Base-by-base conservation (phyloP, 2,888 invertebrate genomes). In the Melikaiella ostensackeni region DNA sequence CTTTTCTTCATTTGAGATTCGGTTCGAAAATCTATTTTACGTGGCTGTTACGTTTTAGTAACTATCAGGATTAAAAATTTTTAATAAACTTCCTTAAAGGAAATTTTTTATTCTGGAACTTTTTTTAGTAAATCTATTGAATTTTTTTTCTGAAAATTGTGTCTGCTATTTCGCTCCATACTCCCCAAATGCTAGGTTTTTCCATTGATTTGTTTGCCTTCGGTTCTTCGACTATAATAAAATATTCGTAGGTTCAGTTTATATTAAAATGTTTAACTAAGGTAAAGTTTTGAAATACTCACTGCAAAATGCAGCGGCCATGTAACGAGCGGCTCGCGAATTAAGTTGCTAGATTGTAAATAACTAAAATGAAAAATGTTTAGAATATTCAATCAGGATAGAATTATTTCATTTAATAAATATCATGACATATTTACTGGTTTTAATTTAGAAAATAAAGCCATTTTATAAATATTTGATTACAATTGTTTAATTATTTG, bases 291-390 rank as follows among this genome's bases (percentile, higher is more conserved):
- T 64, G 50, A 9, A 55, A 11, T 2, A 82, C 86, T 86, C 79
- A 89, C 88, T 82, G 80, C 91, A 91, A 74, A 84, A 91, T 13
- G 85, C 85, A n/a, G 83, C 83, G 11, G 84, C 82, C 84, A 85
- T 83, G 38, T 86, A 84, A 50, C 81, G 75, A 16, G 83, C 84
- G 24, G 85, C 85, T 11, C 86, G 82, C 2, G 78, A 77, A 75
- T 82, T 84, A 88, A 9, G 82, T 80, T 8, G 84, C 88, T 73
- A 86, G 75, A 77, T 88, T 85, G 61, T 84, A 83, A 27, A 88
- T 74, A 63, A 85, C 86, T 84, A 77, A 13, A 77, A 77, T 50
- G 55, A 24, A 59, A 59, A 59, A 16, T 59, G 13, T 59, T 59
- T 59, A 13, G 11, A 59, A 27, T 24, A 59, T 24, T 59, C 24